phyloP scores from a whole-genome alignment of 1,140 invertebrate genomes.

The Penaeus indicus region DNA sequence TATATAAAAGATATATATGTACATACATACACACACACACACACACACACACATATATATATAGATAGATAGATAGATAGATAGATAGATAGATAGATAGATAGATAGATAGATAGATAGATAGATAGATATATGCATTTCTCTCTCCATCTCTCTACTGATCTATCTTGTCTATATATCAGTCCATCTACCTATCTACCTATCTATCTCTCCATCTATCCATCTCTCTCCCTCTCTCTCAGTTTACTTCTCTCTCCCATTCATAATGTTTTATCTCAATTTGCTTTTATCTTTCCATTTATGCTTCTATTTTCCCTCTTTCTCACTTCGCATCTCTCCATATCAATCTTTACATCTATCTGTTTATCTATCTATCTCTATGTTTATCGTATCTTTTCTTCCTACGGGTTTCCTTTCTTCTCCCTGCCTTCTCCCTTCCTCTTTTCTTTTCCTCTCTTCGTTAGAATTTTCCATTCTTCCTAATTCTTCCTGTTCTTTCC shows the following conservation, averaged over 20 bases:
- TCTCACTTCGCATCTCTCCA: neutral
- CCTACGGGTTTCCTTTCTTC: neutral
- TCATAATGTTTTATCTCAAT: too few species aligned
- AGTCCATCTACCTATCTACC: neutral
- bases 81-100: too few species aligned
- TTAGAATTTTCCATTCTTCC: too few species aligned
- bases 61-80: too few species aligned
- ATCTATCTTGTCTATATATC: neutral
- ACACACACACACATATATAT: too few species aligned
- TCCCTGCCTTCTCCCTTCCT: neutral
- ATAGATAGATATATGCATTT: too few species aligned
- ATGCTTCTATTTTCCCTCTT: neutral
- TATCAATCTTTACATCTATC: neutral
- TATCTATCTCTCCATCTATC: neutral
- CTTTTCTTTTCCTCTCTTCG: too few species aligned
- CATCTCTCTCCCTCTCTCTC: slow-evolving; percentile 3
- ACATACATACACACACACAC: too few species aligned
- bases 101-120: too few species aligned
- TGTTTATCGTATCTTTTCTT: neutral
- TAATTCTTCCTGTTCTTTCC: neutral
- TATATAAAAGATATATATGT: too few species aligned
- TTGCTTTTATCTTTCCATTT: too few species aligned
- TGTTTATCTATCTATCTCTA: neutral
- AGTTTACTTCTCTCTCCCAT: too few species aligned
- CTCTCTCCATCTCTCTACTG: neutral